Evolutionary conservation across 1,140 invertebrate genomes (phyloP).

Genomic region (Phortica variegata): DNA sequence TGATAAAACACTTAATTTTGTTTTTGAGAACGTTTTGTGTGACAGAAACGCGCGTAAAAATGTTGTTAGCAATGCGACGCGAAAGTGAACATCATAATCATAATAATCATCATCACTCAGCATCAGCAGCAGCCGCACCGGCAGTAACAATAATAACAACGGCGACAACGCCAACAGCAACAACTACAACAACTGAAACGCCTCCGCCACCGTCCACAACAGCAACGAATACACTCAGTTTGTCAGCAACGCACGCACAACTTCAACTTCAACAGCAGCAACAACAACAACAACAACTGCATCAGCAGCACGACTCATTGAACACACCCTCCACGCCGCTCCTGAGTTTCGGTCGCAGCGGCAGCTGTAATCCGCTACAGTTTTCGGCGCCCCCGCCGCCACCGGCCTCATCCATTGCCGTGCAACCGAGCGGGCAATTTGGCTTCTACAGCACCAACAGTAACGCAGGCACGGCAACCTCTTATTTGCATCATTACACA

Average conservation of each 20-base stretch:
- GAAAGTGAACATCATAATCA: constrained; percentile 54
- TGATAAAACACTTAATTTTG: constrained; percentile 9
- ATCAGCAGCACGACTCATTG: constrained; percentile 33
- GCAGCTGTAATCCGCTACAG: constrained; percentile 39
- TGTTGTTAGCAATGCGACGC: constrained; percentile 58
- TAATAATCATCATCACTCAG: constrained; percentile 28
- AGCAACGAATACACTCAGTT: no score
- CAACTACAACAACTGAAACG: background rate
- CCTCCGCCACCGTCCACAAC: no score
- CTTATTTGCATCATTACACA: constrained; percentile 18
- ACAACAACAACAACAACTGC: constrained; percentile 7
- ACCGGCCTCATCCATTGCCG: constrained; percentile 24
- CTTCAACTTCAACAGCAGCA: constrained; percentile 4
- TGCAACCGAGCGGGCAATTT: constrained; percentile 16
- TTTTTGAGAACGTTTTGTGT: no score
- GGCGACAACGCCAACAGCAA: constrained; percentile 2
- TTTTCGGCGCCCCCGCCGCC: constrained; percentile 32
- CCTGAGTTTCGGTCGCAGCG: constrained; percentile 27
- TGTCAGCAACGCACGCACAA: constrained; percentile 13
- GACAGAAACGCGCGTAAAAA: constrained; percentile 36
- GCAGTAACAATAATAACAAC: constrained; percentile 23
- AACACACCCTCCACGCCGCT: constrained; percentile 47
- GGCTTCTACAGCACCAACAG: constrained; percentile 27
- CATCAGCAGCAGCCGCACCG: constrained; percentile 12
- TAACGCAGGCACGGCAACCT: background rate